A percentile compares a stretch with the other conserved stretches of the same genome.
Evolutionary conservation across 2,888 invertebrate genomes (phyloP).

Genomic region (Tribolium freemani): DNA sequence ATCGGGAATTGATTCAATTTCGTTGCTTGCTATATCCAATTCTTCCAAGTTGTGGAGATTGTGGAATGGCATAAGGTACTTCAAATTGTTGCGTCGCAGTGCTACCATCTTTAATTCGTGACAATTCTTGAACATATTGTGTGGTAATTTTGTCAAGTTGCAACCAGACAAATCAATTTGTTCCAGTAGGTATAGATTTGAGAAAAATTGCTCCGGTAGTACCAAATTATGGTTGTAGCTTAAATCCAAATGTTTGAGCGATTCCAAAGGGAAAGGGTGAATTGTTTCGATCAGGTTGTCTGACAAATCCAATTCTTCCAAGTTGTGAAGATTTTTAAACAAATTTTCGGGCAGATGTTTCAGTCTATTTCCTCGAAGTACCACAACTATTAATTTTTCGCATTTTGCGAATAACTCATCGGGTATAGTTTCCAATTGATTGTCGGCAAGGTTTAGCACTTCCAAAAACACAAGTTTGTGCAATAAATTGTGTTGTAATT

Average conservation of each 20-base stretch:
- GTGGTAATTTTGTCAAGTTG: not conserved
- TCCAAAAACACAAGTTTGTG: not conserved
- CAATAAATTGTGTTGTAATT: not conserved
- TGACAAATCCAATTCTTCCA: conserved; percentile 8
- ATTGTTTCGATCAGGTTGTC: not conserved
- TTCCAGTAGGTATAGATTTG: not conserved
- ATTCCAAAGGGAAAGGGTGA: too few relatives aligned
- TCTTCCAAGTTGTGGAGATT: not conserved
- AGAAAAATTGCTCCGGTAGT: not conserved
- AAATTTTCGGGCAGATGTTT: not conserved
- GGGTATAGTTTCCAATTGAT: not conserved
- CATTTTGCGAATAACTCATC: too few relatives aligned
- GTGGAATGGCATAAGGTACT: not conserved
- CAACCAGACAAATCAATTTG: not conserved
- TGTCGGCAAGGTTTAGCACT: not conserved
- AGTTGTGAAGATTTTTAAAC: not conserved
- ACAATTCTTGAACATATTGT: not conserved
- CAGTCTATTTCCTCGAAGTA: not conserved
- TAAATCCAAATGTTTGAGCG: not conserved
- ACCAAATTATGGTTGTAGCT: not conserved
- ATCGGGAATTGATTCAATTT: not conserved
- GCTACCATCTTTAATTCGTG: not conserved
- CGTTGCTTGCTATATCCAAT: not conserved
- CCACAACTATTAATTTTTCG: too few relatives aligned
- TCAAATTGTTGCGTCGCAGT: not conserved